Evolutionary conservation across 2,797 vertebrate genomes (phyloP).

Genomic region (Notoglanidium macrostoma): DNA sequence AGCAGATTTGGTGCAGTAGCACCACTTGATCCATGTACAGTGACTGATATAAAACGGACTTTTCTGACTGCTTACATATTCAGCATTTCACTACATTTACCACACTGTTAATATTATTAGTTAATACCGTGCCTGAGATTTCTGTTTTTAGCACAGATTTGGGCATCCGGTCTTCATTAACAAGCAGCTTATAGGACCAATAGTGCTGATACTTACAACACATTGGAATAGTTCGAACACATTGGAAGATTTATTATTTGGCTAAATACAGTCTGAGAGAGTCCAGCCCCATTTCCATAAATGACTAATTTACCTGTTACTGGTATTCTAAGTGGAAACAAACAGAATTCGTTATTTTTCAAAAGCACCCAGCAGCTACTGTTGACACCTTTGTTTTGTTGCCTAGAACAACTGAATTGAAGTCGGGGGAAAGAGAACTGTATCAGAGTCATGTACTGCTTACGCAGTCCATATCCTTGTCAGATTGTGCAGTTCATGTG

Average conservation of each 20-base stretch:
- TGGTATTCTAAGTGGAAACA: no score
- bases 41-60: neutral
- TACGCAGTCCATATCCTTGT: neutral
- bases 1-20: neutral
- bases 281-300: neutral
- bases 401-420: neutral
- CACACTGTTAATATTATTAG: neutral
- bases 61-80: neutral
- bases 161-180: no score
- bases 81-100: neutral
- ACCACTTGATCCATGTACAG: neutral
- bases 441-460: neutral
- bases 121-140: neutral
- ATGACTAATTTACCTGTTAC: neutral
- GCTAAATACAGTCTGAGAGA: neutral
- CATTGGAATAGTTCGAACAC: no score
- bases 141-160: neutral
- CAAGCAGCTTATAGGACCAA: neutral
- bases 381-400: neutral
- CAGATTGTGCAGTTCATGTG: neutral
- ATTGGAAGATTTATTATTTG: neutral
- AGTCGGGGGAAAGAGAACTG: neutral
- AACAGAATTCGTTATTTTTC: neutral
- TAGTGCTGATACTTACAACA: neutral
- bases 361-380: neutral